Conservation (phyloP, 2,113 vertebrate species). For the Psittacula cyanocephala region DNA sequence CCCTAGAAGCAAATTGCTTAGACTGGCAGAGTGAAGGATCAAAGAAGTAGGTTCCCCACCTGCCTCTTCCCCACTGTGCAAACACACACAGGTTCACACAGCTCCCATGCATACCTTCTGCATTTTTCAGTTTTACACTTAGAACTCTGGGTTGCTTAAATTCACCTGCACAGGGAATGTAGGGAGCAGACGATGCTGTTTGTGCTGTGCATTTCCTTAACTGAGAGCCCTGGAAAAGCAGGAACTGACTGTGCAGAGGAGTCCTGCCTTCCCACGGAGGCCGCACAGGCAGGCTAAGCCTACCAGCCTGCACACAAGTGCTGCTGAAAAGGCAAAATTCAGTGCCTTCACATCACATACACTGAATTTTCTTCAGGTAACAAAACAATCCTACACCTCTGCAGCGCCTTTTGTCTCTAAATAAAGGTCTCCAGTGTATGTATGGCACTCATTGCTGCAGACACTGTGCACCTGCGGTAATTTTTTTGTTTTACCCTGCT, state of each 20-base stretch:
- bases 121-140: not conserved
- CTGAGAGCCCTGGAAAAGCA: not conserved
- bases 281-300: not conserved
- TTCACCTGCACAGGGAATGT: not conserved
- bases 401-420: not conserved
- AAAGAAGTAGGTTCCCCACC: not conserved
- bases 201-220: rapidly evolving
- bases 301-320: not conserved
- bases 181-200: not conserved
- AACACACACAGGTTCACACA: not conserved
- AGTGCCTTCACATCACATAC: not conserved
- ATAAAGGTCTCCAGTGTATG: not conserved
- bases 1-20: not conserved
- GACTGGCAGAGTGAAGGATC: not conserved
- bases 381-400: not conserved
- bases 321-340: not conserved
- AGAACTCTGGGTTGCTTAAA: not conserved
- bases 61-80: rapidly evolving
- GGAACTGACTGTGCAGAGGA: not conserved
- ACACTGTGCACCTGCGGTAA: rapidly evolving
- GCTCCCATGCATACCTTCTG: rapidly evolving
- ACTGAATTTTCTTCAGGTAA: not conserved
- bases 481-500: not conserved
- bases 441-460: not conserved
- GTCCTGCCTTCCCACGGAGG: not conserved